A percentile compares a stretch with the other conserved stretches of the same genome.
Conservation (phyloP, 2,113 vertebrate genomes). For the Coregonus clupeaformis region DNA sequence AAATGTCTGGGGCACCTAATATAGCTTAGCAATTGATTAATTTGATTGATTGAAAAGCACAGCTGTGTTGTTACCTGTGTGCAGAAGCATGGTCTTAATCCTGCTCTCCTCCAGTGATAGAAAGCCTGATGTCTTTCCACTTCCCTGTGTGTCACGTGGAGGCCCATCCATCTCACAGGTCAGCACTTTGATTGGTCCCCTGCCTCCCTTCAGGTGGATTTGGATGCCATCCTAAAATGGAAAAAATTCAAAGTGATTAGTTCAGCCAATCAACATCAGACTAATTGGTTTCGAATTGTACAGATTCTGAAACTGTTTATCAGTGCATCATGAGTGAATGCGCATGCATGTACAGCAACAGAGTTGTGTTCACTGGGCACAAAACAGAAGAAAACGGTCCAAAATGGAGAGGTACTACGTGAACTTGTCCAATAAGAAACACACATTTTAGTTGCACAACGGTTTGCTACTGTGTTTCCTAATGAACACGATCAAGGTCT, state of each 20-base stretch:
- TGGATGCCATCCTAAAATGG: constrained; percentile 80
- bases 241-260: constrained; percentile 6
- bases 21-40: no score
- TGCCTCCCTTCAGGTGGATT: constrained; percentile 82
- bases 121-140: constrained; percentile 41
- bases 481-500: not conserved
- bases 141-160: not conserved
- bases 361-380: no score
- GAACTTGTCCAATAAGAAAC: no score
- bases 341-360: no score
- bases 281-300: no score
- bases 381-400: no score
- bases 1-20: not conserved
- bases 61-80: constrained; percentile 44
- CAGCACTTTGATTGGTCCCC: constrained; percentile 82
- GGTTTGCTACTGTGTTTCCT: no score
- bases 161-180: constrained; percentile 73
- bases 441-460: no score
- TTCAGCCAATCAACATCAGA: not conserved
- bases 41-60: not conserved
- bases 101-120: constrained; percentile 64
- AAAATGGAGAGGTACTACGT: no score
- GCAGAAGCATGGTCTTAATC: constrained; percentile 40
- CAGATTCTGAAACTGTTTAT: no score
- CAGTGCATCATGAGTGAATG: no score